A percentile compares a stretch with the other conserved stretches of the same genome.
Evolutionary conservation across 2,113 vertebrate species (phyloP).

Genomic region (Psettodes erumei): DNA sequence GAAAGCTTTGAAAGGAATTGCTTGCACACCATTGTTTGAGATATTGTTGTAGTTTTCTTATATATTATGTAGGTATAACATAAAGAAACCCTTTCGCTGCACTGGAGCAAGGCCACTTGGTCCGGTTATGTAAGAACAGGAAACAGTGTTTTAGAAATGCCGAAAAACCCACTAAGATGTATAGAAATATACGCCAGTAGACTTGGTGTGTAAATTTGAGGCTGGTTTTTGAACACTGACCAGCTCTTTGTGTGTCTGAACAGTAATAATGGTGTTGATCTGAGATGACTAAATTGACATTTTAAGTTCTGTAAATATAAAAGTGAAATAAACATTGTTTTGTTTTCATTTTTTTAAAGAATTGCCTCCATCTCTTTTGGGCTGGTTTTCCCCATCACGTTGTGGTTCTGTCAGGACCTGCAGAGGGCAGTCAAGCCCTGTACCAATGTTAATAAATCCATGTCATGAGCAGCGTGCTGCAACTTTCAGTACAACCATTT

Average conservation of each 20-base stretch:
- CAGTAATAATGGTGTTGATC: conserved; percentile 37
- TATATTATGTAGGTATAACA: conserved; percentile 57
- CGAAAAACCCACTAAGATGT: conserved; percentile 19
- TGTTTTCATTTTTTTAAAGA: conserved; percentile 70
- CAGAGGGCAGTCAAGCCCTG: conserved; percentile 52
- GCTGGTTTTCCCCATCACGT: background rate
- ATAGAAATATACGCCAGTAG: conserved; percentile 30
- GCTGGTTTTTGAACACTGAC: conserved; percentile 41
- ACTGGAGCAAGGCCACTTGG: conserved; percentile 34
- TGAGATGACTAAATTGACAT: conserved; percentile 52
- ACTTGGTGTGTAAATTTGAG: conserved; percentile 37
- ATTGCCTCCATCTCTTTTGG: conserved; percentile 19
- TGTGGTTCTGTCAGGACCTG: conserved; percentile 29
- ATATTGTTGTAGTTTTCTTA: conserved; percentile 67
- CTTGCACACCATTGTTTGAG: conserved; percentile 64
- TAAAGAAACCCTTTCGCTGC: conserved; percentile 27
- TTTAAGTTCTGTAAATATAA: conserved; percentile 76
- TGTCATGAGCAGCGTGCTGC: background rate
- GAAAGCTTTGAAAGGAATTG: conserved; percentile 58
- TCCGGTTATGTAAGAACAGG: conserved; percentile 39
- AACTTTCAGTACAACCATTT: background rate
- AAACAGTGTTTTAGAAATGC: conserved; percentile 45
- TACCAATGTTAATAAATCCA: background rate
- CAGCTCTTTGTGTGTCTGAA: conserved; percentile 20
- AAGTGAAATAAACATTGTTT: conserved; percentile 77